phyloP scores from a whole-genome alignment of 2,797 vertebrate species.

The Emys orbicularis region DNA sequence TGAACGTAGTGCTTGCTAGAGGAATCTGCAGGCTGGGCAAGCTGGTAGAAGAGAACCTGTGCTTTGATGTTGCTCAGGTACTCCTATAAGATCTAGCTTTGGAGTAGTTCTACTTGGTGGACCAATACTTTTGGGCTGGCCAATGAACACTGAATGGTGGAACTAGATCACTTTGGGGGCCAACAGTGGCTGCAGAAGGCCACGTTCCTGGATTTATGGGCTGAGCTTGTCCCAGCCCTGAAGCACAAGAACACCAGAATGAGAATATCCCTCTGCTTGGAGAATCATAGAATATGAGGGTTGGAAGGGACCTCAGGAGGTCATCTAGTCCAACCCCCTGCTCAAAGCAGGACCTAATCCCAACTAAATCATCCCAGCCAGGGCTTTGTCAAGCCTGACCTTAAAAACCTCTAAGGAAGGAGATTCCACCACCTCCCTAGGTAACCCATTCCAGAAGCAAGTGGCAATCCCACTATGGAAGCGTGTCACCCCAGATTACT shows the following conservation, averaged over 20 bases:
- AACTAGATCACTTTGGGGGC: not conserved
- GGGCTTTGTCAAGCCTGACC: too few species aligned
- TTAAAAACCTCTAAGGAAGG: too few species aligned
- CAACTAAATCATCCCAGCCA: too few species aligned
- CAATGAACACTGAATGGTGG: not conserved
- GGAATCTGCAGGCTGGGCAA: fast-evolving
- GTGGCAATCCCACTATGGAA: fast-evolving
- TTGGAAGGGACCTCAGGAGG: too few species aligned
- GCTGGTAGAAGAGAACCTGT: not conserved
- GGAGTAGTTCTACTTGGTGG: not conserved
- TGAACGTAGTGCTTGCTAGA: not conserved
- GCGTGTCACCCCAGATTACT: not conserved
- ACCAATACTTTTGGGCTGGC: not conserved
- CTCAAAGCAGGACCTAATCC: too few species aligned
- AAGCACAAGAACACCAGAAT: not conserved
- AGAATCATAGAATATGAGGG: too few species aligned
- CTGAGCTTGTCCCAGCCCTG: not conserved
- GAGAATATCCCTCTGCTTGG: not conserved
- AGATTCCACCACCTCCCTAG: too few species aligned
- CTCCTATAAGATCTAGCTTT: not conserved
- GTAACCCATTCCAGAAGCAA: not conserved
- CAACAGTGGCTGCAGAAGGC: not conserved
- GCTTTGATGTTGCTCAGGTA: not conserved
- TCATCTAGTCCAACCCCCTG: too few species aligned
- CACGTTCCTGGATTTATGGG: fast-evolving